Conservation (phyloP, 2,113 vertebrate species). For the Tetrax tetrax region DNA sequence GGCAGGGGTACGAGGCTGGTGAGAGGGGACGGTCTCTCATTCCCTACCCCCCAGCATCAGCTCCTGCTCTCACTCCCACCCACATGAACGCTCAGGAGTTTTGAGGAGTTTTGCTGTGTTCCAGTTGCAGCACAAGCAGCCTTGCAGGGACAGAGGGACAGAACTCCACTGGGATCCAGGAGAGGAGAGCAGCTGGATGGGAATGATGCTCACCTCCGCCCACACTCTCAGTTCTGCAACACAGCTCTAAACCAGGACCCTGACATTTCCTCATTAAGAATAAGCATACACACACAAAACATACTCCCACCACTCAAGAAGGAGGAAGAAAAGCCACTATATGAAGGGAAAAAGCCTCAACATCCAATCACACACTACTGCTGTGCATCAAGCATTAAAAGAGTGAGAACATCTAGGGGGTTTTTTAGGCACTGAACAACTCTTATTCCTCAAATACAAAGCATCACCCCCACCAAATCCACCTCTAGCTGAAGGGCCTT, state of each 20-base stretch:
- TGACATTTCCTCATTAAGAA: neutral
- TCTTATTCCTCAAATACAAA: neutral
- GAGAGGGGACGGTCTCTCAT: neutral
- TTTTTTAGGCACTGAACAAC: neutral
- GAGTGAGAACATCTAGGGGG: neutral
- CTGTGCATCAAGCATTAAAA: neutral
- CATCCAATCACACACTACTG: neutral
- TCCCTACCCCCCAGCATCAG: neutral
- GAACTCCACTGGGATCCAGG: neutral
- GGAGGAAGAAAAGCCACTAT: neutral
- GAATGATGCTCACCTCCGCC: neutral
- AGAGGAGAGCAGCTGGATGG: neutral
- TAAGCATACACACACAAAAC: neutral
- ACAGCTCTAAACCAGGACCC: neutral
- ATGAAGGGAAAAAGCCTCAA: neutral
- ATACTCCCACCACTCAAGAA: neutral
- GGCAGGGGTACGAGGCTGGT: neutral
- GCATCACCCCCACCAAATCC: rapidly evolving
- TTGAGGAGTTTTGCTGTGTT: neutral
- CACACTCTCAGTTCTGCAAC: neutral
- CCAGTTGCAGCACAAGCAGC: neutral
- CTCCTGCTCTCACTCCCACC: neutral
- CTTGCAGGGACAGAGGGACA: neutral
- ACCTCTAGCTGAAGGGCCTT: neutral
- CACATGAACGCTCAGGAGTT: neutral